These are phyloP conservation scores for Drosophila aff. DNA, from an alignment of 1,140 invertebrate species.

Conservation along the genomic window DNA sequence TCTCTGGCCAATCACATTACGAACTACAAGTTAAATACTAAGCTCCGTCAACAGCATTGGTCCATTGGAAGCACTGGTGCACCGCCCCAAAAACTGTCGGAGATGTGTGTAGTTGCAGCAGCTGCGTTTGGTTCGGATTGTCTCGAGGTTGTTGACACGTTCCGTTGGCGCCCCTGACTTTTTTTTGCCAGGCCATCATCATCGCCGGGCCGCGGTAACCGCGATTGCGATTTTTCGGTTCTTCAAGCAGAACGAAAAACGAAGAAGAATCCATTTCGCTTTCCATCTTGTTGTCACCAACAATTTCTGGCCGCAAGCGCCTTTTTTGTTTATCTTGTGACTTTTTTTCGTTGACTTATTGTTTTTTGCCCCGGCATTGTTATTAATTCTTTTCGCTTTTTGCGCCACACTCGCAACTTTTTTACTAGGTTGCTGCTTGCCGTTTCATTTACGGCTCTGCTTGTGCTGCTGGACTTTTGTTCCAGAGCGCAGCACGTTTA, in stretches of 20 bases:
- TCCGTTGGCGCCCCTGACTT: slow-evolving; percentile 74
- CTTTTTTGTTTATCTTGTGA: slow-evolving; percentile 76
- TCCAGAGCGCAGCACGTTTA: slow-evolving; percentile 67
- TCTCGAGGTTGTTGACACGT: slow-evolving; percentile 78
- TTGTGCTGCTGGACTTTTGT: slow-evolving; percentile 33
- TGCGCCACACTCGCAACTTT: slow-evolving; percentile 46
- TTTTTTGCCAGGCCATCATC: slow-evolving; percentile 31
- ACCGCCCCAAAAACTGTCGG: slow-evolving; percentile 6
- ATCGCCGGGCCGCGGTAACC: slow-evolving; percentile 6
- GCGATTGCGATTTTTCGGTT: slow-evolving; percentile 30
- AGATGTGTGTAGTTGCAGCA: slow-evolving; percentile 23
- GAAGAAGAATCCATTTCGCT: slow-evolving; percentile 48
- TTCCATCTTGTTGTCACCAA: slow-evolving; percentile 49
- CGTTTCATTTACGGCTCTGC: slow-evolving; percentile 4
- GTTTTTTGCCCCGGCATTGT: slow-evolving; percentile 61
- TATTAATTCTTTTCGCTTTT: slow-evolving; percentile 57
- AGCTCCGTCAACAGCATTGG: slow-evolving; percentile 6
- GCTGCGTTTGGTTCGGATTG: slow-evolving; percentile 26
- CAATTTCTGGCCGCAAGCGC: slow-evolving; percentile 61
- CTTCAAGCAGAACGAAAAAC: slow-evolving; percentile 20
- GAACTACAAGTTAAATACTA: not conserved
- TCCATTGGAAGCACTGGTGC: not conserved
- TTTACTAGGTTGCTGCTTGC: slow-evolving; percentile 31
- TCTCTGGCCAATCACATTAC: slow-evolving; percentile 1
- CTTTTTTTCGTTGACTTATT: slow-evolving; percentile 60